Evolutionary conservation across 2,113 vertebrate species (phyloP).

Genomic region (Centropus unirufus): DNA sequence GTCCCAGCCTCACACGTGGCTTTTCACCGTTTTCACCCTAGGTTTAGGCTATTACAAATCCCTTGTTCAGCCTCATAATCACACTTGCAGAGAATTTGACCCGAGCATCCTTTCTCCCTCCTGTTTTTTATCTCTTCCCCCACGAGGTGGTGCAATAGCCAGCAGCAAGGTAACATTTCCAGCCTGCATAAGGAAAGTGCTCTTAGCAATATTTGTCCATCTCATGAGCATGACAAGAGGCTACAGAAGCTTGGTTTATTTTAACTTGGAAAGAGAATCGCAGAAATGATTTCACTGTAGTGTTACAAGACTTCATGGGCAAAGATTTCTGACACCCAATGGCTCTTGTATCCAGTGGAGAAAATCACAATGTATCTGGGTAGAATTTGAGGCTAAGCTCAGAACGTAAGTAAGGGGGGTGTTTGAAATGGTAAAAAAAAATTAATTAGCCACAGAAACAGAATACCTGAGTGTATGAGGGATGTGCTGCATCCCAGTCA

Average conservation of each 20-base stretch:
- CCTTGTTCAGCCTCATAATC: background rate
- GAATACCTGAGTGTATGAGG: background rate
- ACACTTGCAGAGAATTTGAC: background rate
- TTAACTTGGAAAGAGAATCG: background rate
- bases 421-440: background rate
- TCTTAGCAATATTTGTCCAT: background rate
- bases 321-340: background rate
- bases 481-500: background rate
- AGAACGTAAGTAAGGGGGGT: background rate
- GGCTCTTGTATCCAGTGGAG: background rate
- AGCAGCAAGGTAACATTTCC: background rate
- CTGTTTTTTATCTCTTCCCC: background rate
- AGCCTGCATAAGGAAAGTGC: background rate
- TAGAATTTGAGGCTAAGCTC: background rate
- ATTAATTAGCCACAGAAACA: background rate
- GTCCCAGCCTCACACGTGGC: fast-evolving
- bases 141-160: constrained; percentile 34
- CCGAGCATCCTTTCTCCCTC: background rate
- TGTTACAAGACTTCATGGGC: background rate
- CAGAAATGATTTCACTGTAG: background rate
- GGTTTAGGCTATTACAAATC: background rate
- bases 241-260: background rate
- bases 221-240: background rate
- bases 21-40: background rate
- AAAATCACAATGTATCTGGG: background rate